Evolutionary conservation across 2,113 vertebrate genomes (phyloP), one percentile per base, ranked within the genome.

Genomic region (Podocnemis expansa): DNA sequence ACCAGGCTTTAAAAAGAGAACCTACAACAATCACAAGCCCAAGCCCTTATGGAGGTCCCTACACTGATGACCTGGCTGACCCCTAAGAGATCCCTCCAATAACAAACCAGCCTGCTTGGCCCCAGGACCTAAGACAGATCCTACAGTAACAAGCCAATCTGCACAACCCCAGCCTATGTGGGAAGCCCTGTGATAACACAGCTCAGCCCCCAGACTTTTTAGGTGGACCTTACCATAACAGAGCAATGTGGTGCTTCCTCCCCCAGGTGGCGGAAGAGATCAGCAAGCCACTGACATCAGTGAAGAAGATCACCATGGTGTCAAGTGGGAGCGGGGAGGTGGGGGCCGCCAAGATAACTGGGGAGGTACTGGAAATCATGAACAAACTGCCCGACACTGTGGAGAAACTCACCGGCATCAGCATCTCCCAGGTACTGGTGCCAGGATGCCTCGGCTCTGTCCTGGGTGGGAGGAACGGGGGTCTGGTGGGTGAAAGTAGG

Each of bases 331-430:
- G 96, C 34, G 97, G 98, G 2, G 98, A 99, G 24, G 91, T 99
- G 49, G 99, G 99, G 22, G 98, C 98, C 0, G 93, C 99, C 95
- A 99, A 99, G 89, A 98, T 99, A n/a, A 98, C 99, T 0, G 98
- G 98, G 34, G 99, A 99, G 93, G 98, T 99, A 24, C 97, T 99
- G 67, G 99, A 99, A 6, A 99, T 99, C 96, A 98, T 99, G 96
- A 98, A 96, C 96, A 97, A 94, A 89, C 97, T 99, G 87, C 99
- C 99, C 0, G 84, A 88, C 3, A 90, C 98, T 0, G 96, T 99
- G 90, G 99, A 99, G 97, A 98, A 98, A 92, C 98, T 99, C 87
- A 99, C 99, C 0, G 99, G 99, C 27, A 54, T 99, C 82, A 93
- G 95, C 97, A 99, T 99, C 90, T 97, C 98, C 78, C 99, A 98